These are phyloP conservation scores for Catamblyrhynchus diadema DNA, from an alignment of 2,797 vertebrate genomes.

Conservation along the genomic window DNA sequence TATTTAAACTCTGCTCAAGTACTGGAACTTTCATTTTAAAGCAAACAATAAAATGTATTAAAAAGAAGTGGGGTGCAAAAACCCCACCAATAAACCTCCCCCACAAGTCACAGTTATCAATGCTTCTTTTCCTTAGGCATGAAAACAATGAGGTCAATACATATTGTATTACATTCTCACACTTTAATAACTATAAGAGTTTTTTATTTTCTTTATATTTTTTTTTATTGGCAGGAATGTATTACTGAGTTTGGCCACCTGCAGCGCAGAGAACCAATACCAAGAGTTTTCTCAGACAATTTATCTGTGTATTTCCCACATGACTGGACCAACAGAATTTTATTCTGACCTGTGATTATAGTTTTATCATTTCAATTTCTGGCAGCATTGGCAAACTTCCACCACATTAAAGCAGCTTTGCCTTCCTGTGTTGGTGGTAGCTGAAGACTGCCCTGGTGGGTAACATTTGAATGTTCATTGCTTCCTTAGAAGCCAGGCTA, in stretches of 20 bases:
- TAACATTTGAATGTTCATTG: neutral
- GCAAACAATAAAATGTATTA: neutral
- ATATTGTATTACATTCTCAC: neutral
- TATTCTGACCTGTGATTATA: neutral
- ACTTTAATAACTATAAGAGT: neutral
- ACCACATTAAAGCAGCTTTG: neutral
- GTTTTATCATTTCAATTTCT: neutral
- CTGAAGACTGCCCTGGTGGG: neutral
- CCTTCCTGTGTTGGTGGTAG: neutral
- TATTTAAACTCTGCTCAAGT: neutral
- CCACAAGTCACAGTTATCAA: neutral
- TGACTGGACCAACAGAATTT: neutral
- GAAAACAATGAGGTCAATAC: neutral
- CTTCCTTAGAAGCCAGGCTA: neutral
- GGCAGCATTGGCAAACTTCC: neutral
- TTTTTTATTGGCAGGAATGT: neutral
- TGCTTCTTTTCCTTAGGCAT: neutral
- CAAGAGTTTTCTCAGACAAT: neutral
- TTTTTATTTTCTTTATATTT: neutral
- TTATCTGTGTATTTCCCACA: neutral
- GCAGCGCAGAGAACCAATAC: neutral
- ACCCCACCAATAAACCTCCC: rapidly evolving
- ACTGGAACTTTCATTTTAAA: neutral
- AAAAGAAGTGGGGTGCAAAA: neutral
- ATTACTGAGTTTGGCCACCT: neutral